phyloP scores from a whole-genome alignment of 2,113 vertebrate genomes.

The Nothobranchius furzeri region DNA sequence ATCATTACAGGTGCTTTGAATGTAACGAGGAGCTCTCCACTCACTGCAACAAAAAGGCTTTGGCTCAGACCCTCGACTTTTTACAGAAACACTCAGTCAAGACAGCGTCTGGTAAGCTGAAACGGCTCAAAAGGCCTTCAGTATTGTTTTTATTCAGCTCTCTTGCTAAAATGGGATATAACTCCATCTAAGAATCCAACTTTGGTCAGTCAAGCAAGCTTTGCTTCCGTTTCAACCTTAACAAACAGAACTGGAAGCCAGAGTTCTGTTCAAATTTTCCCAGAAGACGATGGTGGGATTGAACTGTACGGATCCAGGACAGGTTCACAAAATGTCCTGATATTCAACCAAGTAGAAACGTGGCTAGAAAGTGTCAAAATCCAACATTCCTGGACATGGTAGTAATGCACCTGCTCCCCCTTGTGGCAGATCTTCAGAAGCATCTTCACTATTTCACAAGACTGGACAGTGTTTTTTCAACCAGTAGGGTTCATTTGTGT shows the following conservation, averaged over 20 bases:
- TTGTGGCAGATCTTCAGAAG: constrained; percentile 51
- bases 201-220: too few species aligned
- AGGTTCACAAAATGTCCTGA: neutral
- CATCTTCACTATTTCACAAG: neutral
- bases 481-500: neutral
- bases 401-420: constrained; percentile 65
- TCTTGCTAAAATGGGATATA: neutral
- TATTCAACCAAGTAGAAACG: neutral
- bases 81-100: constrained; percentile 93
- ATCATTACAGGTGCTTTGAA: constrained; percentile 89
- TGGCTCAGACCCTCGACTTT: constrained; percentile 95
- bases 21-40: constrained; percentile 95
- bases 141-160: neutral
- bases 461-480: neutral
- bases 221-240: too few species aligned
- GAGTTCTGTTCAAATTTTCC: too few species aligned
- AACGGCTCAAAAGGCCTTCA: neutral
- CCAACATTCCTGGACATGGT: neutral
- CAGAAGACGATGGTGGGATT: neutral
- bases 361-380: neutral
- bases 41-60: constrained; percentile 94
- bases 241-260: too few species aligned
- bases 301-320: too few species aligned
- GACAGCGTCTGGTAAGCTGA: constrained; percentile 86
- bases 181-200: too few species aligned